A percentile compares a stretch with the other conserved stretches of the same genome.
These are phyloP conservation scores for Hydrolagus colliei DNA, from an alignment of 2,797 vertebrate species.

Conservation along the genomic window DNA sequence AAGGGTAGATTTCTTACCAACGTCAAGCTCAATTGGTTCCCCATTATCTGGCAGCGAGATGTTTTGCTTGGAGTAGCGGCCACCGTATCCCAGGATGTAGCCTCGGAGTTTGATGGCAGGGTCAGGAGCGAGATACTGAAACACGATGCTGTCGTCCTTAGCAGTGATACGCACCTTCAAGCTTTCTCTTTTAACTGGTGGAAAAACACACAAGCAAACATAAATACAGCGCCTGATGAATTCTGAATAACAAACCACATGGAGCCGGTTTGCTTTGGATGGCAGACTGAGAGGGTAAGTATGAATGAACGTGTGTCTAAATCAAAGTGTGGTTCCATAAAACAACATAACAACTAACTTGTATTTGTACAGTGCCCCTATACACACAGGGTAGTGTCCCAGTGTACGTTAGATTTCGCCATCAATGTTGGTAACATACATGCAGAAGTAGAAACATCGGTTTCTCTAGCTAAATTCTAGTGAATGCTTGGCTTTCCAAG, in stretches of 20 bases:
- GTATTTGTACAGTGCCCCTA: no score
- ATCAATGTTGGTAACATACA: no score
- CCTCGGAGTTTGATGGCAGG: slow-evolving; percentile 76
- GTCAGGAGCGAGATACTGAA: slow-evolving; percentile 76
- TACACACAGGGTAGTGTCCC: no score
- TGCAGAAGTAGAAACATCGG: no score
- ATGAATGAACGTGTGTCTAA: no score
- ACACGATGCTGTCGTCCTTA: slow-evolving; percentile 78
- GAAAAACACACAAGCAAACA: slow-evolving; percentile 31
- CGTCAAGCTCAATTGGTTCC: slow-evolving; percentile 68
- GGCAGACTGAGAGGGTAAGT: no score
- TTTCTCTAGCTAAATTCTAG: no score
- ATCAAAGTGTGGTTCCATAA: no score
- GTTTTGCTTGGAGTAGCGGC: slow-evolving; percentile 83
- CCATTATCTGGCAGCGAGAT: slow-evolving; percentile 79
- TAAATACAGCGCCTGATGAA: background rate
- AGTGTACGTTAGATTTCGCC: no score
- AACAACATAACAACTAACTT: no score
- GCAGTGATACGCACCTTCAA: slow-evolving; percentile 85
- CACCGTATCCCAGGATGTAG: slow-evolving; percentile 88
- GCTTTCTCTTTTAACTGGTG: slow-evolving; percentile 72
- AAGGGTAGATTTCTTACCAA: slow-evolving; percentile 65
- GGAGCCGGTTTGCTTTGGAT: background rate
- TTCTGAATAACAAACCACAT: background rate
- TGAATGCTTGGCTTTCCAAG: no score